Evolutionary conservation across 2,113 vertebrate species (phyloP).

Genomic region (Cyrtonyx montezumae): DNA sequence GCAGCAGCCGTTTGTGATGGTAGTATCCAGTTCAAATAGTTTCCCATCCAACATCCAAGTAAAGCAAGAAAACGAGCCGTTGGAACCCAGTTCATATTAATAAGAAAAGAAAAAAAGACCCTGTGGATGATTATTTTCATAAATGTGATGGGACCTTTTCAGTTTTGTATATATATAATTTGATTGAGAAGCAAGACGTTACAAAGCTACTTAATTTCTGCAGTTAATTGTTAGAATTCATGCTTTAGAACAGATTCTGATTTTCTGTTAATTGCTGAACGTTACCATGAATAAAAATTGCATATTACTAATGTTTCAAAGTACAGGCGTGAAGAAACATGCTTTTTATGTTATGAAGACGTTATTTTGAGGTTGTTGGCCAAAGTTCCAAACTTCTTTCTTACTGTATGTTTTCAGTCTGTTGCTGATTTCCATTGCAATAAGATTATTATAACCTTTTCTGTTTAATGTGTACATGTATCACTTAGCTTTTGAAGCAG

Average conservation of each 20-base stretch:
- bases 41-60: conserved; percentile 73
- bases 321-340: conserved; percentile 77
- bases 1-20: conserved; percentile 81
- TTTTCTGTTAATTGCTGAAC: conserved; percentile 65
- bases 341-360: conserved; percentile 73
- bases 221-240: conserved; percentile 72
- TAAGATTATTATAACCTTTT: conserved; percentile 51
- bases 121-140: conserved; percentile 68
- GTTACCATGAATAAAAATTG: conserved; percentile 52
- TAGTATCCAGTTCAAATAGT: conserved; percentile 77
- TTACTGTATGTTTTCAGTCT: conserved; percentile 59
- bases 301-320: conserved; percentile 66
- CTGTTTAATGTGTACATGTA: conserved; percentile 66
- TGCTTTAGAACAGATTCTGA: conserved; percentile 72
- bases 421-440: conserved; percentile 54
- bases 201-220: conserved; percentile 70
- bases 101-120: conserved; percentile 45
- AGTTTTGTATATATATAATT: conserved; percentile 68
- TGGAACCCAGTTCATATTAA: conserved; percentile 72
- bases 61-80: conserved; percentile 77
- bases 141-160: conserved; percentile 74
- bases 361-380: conserved; percentile 68
- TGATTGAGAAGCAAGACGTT: conserved; percentile 70
- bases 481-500: conserved; percentile 63
- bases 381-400: conserved; percentile 65